phyloP scores from a whole-genome alignment of 2,113 vertebrate genomes.

The Suricata suricatta region DNA sequence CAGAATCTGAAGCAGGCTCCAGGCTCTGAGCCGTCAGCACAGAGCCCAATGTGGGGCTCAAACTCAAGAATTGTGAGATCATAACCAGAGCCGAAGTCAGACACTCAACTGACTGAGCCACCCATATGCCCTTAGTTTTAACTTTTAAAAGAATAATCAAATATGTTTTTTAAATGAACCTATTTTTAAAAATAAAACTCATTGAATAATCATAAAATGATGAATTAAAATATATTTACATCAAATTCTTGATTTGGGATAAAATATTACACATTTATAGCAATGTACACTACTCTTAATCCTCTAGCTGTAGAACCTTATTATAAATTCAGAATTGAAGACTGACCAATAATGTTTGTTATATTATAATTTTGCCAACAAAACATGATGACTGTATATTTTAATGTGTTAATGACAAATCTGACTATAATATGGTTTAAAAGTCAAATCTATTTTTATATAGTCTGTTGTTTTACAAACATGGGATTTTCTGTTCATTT shows the following conservation, averaged over 20 bases:
- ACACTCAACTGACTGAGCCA: no score
- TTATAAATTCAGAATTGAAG: slow-evolving; percentile 52
- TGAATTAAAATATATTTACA: background rate
- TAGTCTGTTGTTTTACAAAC: slow-evolving; percentile 18
- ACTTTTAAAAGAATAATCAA: slow-evolving; percentile 12
- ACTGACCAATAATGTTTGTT: background rate
- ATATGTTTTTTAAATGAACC: background rate
- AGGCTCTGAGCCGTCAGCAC: no score
- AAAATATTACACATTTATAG: background rate
- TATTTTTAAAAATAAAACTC: background rate
- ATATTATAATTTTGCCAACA: background rate
- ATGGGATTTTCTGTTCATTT: slow-evolving; percentile 33
- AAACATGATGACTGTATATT: slow-evolving; percentile 14
- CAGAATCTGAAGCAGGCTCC: no score
- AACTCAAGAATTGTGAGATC: no score
- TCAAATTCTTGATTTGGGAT: background rate
- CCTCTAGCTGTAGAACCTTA: slow-evolving; percentile 26
- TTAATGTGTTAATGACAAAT: slow-evolving; percentile 59
- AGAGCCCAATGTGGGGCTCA: no score
- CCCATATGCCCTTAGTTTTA: no score
- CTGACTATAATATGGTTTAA: slow-evolving; percentile 61
- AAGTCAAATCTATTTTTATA: slow-evolving; percentile 68
- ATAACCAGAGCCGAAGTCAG: no score
- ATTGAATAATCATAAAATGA: background rate
- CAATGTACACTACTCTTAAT: background rate